phyloP scores from a whole-genome alignment of 2,113 vertebrate genomes.

The Centropus unirufus region DNA sequence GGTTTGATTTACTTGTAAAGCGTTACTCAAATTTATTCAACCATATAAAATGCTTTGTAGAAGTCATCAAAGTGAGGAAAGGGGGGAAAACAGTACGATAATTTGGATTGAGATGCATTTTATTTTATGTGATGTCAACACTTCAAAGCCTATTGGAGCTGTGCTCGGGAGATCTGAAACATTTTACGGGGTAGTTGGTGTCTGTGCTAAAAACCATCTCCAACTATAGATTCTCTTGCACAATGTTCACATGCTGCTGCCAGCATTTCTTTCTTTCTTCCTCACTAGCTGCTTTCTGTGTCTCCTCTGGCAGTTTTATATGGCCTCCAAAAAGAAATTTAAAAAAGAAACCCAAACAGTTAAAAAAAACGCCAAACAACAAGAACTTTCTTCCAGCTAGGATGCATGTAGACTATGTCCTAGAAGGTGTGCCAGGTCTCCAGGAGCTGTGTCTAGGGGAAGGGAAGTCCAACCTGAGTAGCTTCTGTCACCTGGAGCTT shows the following conservation, averaged over 20 bases:
- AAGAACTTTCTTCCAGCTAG: not conserved
- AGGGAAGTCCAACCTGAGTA: not conserved
- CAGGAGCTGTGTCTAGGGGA: not conserved
- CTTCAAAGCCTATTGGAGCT: constrained; percentile 65
- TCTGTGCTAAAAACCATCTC: constrained; percentile 48
- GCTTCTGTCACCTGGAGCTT: not conserved
- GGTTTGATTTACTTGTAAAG: constrained; percentile 66
- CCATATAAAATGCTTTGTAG: constrained; percentile 71
- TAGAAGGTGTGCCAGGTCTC: not conserved
- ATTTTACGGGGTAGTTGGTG: not conserved
- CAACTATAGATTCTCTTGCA: constrained; percentile 22
- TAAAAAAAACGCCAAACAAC: not conserved
- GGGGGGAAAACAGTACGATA: constrained; percentile 48
- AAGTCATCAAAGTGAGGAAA: constrained; percentile 64
- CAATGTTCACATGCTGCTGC: not conserved
- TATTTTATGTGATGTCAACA: constrained; percentile 75
- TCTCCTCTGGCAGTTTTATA: constrained; percentile 5
- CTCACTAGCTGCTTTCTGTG: not conserved
- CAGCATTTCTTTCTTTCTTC: not conserved
- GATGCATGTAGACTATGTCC: not conserved
- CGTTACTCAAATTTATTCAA: constrained; percentile 70
- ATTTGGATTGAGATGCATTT: constrained; percentile 67
- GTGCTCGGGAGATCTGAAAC: constrained; percentile 42
- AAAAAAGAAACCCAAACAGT: not conserved
- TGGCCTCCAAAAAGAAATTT: not conserved